A percentile compares a stretch with the other conserved stretches of the same genome.
These are phyloP conservation scores for Stichodactyla helianthus DNA, from an alignment of 64 coral and sea anemone species.

Conservation along the genomic window DNA sequence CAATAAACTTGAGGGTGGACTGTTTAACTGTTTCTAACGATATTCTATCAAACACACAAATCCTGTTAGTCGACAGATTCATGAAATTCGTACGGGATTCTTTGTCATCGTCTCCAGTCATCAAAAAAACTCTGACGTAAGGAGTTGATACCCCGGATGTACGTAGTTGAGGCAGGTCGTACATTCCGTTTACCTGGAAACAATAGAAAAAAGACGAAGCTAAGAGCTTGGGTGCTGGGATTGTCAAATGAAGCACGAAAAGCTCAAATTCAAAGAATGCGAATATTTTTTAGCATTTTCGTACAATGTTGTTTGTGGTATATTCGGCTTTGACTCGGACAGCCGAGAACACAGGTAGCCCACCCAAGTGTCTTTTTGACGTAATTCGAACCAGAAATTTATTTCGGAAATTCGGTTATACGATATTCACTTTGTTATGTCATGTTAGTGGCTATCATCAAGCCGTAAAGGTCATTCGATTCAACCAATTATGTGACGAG, in stretches of 20 bases:
- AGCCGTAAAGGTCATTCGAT: neutral
- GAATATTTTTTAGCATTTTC: too few relatives aligned
- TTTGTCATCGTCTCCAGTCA: constrained; percentile 44
- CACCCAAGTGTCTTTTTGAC: too few relatives aligned
- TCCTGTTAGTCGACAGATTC: constrained; percentile 75
- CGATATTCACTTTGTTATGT: too few relatives aligned
- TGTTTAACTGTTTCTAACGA: constrained; percentile 50
- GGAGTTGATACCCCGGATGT: constrained; percentile 68
- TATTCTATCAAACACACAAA: constrained; percentile 68
- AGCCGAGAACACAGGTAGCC: too few relatives aligned
- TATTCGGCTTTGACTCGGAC: too few relatives aligned
- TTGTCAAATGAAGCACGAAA: too few relatives aligned
- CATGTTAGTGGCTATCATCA: neutral
- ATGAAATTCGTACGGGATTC: constrained; percentile 66
- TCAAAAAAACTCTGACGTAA: constrained; percentile 70
- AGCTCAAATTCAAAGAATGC: too few relatives aligned
- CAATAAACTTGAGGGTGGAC: constrained; percentile 81
- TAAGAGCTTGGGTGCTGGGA: too few relatives aligned
- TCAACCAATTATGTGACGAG: neutral
- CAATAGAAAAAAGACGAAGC: neutral
- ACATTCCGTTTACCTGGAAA: constrained; percentile 66
- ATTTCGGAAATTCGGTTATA: too few relatives aligned
- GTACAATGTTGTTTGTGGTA: too few relatives aligned
- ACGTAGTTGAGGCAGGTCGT: constrained; percentile 80
- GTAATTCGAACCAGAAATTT: too few relatives aligned